Percentiles rank a stretch among this genome's conserved stretches.
These are phyloP conservation scores for Tubulanus polymorphus DNA, from an alignment of 2,888 invertebrate species.

Conservation along the genomic window DNA sequence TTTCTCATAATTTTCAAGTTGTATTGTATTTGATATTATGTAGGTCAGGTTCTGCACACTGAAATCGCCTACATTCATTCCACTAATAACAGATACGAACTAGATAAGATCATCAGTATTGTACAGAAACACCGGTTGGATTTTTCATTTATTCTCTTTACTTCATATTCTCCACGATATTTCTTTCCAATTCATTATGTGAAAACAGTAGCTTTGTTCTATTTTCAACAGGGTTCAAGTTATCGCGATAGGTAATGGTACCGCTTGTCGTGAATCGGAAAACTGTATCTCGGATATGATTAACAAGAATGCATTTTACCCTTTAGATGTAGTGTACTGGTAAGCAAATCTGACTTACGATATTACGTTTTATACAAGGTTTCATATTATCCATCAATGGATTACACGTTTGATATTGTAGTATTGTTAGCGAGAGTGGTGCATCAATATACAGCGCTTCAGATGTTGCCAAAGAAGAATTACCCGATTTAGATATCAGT, in stretches of 20 bases:
- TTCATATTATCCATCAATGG: not conserved
- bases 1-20: not conserved
- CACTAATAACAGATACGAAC: conserved; percentile 24
- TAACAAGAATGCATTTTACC: conserved; percentile 57
- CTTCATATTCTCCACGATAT: too few relatives aligned
- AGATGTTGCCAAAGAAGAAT: conserved; percentile 75
- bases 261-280: conserved; percentile 85
- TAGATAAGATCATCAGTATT: conserved; percentile 56
- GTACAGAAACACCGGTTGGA: conserved; percentile 46
- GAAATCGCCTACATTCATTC: conserved; percentile 65
- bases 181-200: too few relatives aligned
- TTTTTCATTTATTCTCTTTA: too few relatives aligned
- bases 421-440: conserved; percentile 85
- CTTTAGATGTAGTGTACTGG: conserved; percentile 60
- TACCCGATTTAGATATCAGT: conserved; percentile 78
- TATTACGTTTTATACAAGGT: conserved; percentile 5
- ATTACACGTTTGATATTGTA: conserved; percentile 33
- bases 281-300: conserved; percentile 66
- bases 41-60: conserved; percentile 63
- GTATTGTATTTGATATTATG: conserved; percentile 11
- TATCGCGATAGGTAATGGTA: conserved; percentile 88
- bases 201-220: too few relatives aligned
- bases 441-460: conserved; percentile 91
- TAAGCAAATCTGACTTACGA: conserved; percentile 21
- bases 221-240: conserved; percentile 64